These are phyloP conservation scores for Drosophila sp. DNA, from an alignment of 1,140 invertebrate species.

Conservation along the genomic window DNA sequence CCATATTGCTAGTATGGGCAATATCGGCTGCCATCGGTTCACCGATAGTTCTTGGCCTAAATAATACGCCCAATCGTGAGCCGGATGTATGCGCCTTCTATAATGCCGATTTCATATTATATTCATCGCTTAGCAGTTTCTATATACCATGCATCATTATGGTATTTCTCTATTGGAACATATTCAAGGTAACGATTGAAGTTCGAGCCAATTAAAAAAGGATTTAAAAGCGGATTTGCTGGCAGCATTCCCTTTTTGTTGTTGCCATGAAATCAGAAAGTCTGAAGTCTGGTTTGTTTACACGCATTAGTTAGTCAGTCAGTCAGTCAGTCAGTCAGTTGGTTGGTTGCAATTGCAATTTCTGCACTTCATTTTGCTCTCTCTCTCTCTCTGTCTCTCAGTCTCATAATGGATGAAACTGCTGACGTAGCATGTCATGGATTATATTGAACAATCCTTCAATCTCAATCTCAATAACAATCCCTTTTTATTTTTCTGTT, in stretches of 20 bases:
- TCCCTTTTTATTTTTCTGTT: not conserved
- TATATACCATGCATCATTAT: constrained; percentile 99
- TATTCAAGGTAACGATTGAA: constrained; percentile 93
- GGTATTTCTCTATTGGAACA: constrained; percentile 99
- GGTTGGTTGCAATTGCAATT: constrained; percentile 36
- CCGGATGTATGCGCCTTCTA: constrained; percentile 96
- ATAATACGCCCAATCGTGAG: constrained; percentile 92
- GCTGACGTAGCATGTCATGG: constrained; percentile 5
- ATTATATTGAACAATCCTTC: constrained; percentile 1
- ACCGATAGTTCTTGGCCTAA: constrained; percentile 97
- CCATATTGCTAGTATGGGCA: constrained; percentile 98
- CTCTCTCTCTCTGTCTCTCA: not conserved
- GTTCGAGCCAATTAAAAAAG: constrained; percentile 46
- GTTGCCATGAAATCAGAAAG: constrained; percentile 49
- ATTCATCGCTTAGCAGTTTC: constrained; percentile 98
- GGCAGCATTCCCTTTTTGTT: constrained; percentile 48
- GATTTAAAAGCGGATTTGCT: constrained; percentile 34
- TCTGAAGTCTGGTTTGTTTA: constrained; percentile 34
- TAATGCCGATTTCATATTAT: constrained; percentile 98
- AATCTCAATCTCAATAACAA: not conserved
- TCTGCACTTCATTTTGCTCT: constrained; percentile 24
- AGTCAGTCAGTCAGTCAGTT: not conserved
- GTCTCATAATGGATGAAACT: not conserved
- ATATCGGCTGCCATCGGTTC: constrained; percentile 98
- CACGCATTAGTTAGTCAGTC: constrained; percentile 46